A percentile compares a stretch with the other conserved stretches of the same genome.
phyloP scores from a whole-genome alignment of 2,113 vertebrate genomes.

The Apeltes quadracus region DNA sequence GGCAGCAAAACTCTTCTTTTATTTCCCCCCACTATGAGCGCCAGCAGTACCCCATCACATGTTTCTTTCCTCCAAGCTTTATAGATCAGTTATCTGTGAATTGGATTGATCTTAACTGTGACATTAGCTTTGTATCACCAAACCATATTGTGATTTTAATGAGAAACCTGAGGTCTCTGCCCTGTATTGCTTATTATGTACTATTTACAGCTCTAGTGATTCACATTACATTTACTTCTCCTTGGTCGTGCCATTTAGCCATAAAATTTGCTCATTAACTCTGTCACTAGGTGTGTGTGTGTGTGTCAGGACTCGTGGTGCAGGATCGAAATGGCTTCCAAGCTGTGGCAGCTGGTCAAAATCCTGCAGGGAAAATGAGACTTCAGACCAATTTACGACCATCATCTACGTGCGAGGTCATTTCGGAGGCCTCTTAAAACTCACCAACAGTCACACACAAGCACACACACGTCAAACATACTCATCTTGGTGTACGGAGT shows the following conservation, averaged over 20 bases:
- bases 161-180: conserved; percentile 30
- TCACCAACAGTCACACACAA: conserved; percentile 35
- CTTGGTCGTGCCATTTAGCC: conserved; percentile 45
- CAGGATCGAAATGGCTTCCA: conserved; percentile 54
- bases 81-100: conserved; percentile 32
- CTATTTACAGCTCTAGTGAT: conserved; percentile 51
- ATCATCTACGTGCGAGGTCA: conserved; percentile 73
- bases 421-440: conserved; percentile 47
- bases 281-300: conserved; percentile 29
- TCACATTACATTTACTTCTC: conserved; percentile 51
- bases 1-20: conserved; percentile 57
- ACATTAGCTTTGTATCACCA: conserved; percentile 5
- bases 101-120: conserved; percentile 19
- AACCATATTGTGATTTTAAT: conserved; percentile 43
- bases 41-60: not conserved
- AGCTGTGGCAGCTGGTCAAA: conserved; percentile 71
- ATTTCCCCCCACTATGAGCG: not conserved
- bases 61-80: conserved; percentile 7
- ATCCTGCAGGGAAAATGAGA: conserved; percentile 66
- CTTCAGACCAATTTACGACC: conserved; percentile 73
- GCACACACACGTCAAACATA: conserved; percentile 52
- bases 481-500: conserved; percentile 50
- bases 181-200: conserved; percentile 30
- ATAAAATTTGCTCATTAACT: conserved; percentile 69
- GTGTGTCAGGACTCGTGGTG: conserved; percentile 7